Evolutionary conservation across 2,797 vertebrate genomes (phyloP), one percentile per base, ranked within the genome.

Genomic region (Malacoraja senta): DNA sequence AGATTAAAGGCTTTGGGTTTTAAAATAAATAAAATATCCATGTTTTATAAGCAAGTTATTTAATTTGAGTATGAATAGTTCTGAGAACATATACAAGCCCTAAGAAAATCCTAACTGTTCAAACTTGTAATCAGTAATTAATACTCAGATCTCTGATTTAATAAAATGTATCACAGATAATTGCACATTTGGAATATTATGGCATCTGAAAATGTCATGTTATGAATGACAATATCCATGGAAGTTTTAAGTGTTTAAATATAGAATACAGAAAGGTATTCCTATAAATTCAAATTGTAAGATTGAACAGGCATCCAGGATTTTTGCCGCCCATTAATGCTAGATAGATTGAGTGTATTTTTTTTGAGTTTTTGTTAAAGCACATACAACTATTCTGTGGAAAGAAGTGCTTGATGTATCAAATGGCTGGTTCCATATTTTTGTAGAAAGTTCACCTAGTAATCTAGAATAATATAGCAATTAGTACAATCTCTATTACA

Each of bases 81-180:
- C 29, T 88, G 61, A 65, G 84, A 32, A 65, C n/a, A 86, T n/a
- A n/a, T 84, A 26, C 29, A 1, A 61, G 29, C 13, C 58, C 29
- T 1, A 86, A 86, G 58, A 15, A 32, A 78, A 78, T 19, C 15
- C 10, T 65, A 19, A 32, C n/a, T 1, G n/a, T 88, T 88, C 29
- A 88, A 88, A 58, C 7, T 88, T 32, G n/a, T 32, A 88, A 8
- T 65, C 71, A 91, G 71, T 91, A 71, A 91, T 90, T 68, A 21
- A n/a, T 68, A 19, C 26, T 53, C 44, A 53, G 44, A 53, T 53
- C 44, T 53, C 44, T 53, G 44, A 53, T 53, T 53, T 53, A 53
- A 6, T 53, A 53, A 53, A 53, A 53, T 53, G 4, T 53, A 53
- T 53, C 1, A 68, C 63, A 68, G 29, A 32, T 53, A 35, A 65